Percentiles rank a stretch among this genome's conserved stretches.
Conservation (phyloP, 2,113 vertebrate genomes). For the Chinchilla lanigera region DNA sequence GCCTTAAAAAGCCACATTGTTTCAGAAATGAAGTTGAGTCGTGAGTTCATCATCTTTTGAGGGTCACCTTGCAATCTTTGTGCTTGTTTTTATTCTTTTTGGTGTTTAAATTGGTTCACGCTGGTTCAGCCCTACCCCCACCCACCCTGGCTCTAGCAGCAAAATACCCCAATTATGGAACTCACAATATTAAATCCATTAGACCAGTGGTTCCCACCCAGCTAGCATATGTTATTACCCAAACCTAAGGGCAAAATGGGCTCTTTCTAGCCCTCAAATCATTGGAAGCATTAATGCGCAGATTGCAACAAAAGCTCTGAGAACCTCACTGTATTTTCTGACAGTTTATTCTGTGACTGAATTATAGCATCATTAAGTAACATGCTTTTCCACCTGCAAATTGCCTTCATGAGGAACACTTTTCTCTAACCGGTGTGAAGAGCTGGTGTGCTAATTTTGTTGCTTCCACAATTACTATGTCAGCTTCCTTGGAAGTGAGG, state of each 20-base stretch:
- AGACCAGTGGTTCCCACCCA: neutral
- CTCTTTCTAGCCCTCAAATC: constrained; percentile 52
- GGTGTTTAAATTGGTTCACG: neutral
- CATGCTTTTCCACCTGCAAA: constrained; percentile 65
- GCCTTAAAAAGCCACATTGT: neutral
- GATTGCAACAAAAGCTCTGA: constrained; percentile 45
- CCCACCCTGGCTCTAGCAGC: neutral
- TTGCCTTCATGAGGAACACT: constrained; percentile 70
- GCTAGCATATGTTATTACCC: neutral
- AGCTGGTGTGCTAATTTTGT: constrained; percentile 83
- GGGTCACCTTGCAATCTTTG: neutral
- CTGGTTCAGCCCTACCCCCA: neutral
- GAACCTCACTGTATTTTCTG: constrained; percentile 73
- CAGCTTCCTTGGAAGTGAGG: constrained; percentile 79
- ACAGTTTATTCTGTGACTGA: constrained; percentile 73
- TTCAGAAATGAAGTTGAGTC: neutral
- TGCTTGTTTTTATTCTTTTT: constrained; percentile 6
- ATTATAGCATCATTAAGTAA: constrained; percentile 77
- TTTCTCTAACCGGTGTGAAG: constrained; percentile 77
- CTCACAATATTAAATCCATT: constrained; percentile 5
- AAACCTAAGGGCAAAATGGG: constrained; percentile 47
- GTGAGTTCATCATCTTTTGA: neutral
- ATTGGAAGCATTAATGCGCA: constrained; percentile 51
- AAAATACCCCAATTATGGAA: constrained; percentile 34
- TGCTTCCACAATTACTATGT: constrained; percentile 84